Conservation (phyloP, 1,140 invertebrate genomes). For the Diorhabda elongata region DNA sequence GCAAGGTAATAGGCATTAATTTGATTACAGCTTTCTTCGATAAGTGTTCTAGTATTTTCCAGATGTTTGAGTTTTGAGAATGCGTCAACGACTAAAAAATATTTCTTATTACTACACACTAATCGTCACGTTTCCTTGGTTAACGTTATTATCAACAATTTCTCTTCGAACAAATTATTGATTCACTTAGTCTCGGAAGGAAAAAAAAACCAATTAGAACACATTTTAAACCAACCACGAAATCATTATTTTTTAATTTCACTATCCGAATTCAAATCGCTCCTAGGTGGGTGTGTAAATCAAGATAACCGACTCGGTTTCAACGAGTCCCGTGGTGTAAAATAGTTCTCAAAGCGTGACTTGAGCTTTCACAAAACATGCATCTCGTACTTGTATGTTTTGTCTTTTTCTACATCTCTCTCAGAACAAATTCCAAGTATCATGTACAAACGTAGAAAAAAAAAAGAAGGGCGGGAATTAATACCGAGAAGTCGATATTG, state of each 20-base stretch:
- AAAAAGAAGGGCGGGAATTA: not conserved
- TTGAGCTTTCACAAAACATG: not conserved
- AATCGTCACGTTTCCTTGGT: too few species aligned
- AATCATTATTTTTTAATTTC: constrained; percentile 3
- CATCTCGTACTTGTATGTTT: not conserved
- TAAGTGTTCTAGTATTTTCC: too few species aligned
- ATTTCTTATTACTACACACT: too few species aligned
- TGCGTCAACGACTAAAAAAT: too few species aligned
- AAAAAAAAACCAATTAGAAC: not conserved
- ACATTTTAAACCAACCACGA: not conserved
- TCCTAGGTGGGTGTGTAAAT: not conserved
- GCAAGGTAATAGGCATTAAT: too few species aligned
- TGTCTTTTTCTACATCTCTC: not conserved
- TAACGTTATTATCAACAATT: too few species aligned
- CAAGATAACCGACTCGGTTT: not conserved
- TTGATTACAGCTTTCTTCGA: too few species aligned
- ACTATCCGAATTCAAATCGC: not conserved
- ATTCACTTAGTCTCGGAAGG: not conserved
- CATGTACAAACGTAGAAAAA: not conserved
- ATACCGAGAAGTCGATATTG: not conserved
- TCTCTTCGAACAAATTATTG: too few species aligned
- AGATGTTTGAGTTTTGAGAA: too few species aligned
- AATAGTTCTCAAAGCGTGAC: constrained; percentile 2
- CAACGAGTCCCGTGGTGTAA: not conserved
- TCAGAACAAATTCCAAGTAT: not conserved